phyloP scores from a whole-genome alignment of 2,797 vertebrate species.

The Falco novaeseelandiae region DNA sequence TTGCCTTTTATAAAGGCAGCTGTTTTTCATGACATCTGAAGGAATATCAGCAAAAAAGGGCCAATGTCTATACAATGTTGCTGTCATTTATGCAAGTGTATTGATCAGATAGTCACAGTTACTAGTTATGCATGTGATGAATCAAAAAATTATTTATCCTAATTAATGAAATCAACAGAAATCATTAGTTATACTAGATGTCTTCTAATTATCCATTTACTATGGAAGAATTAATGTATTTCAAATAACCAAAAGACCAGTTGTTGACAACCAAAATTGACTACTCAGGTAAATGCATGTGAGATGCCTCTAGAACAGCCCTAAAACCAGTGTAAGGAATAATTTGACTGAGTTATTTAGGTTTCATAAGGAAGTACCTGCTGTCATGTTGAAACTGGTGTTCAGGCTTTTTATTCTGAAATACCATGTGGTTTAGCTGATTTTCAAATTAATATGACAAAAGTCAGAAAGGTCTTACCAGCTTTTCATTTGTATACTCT shows the following conservation, averaged over 20 bases:
- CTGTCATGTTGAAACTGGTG: neutral
- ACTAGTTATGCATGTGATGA: neutral
- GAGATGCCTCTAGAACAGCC: neutral
- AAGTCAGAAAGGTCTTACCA: neutral
- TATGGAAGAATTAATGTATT: neutral
- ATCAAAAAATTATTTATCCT: conserved; percentile 21
- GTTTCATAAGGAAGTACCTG: neutral
- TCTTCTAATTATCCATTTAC: conserved; percentile 16
- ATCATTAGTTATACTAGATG: neutral
- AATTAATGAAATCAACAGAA: neutral
- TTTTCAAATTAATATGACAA: neutral
- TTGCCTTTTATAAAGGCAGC: neutral
- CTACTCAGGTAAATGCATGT: neutral
- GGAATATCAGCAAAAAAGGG: neutral
- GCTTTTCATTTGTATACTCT: neutral
- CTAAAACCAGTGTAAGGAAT: neutral
- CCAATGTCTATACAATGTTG: neutral
- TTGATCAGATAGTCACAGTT: neutral
- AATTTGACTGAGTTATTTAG: neutral
- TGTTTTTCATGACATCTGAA: neutral
- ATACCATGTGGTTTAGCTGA: neutral
- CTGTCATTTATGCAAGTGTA: neutral
- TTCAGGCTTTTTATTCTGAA: neutral
- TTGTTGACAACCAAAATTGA: neutral
- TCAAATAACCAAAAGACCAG: neutral